phyloP scores from a whole-genome alignment of 1,140 invertebrate genomes.

The Sitobion miscanthi region DNA sequence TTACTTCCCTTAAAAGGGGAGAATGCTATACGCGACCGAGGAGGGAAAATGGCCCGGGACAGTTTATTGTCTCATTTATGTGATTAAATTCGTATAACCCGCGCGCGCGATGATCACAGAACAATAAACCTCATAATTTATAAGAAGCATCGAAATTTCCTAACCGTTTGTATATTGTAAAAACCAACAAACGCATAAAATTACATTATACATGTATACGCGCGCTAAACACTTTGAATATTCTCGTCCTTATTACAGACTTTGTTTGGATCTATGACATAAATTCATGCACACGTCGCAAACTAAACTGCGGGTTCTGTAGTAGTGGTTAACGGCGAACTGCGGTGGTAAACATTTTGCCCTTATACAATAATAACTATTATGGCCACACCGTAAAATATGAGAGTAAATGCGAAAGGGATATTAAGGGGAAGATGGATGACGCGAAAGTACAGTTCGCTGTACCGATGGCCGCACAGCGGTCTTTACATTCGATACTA shows the following conservation, averaged over 20 bases:
- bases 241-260: not conserved
- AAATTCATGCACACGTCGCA: not conserved
- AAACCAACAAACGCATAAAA: not conserved
- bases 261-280: not conserved
- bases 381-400: not conserved
- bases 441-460: not conserved
- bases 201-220: not conserved
- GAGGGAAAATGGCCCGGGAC: not conserved
- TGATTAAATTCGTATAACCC: constrained; percentile 1
- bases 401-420: not conserved
- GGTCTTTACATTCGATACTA: not conserved
- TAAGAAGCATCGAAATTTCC: not conserved
- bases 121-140: constrained; percentile 21
- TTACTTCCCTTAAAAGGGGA: constrained; percentile 21
- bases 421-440: not conserved
- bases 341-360: not conserved
- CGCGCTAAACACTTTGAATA: not conserved
- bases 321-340: not conserved
- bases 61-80: constrained; percentile 46
- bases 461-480: not conserved
- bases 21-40: not conserved
- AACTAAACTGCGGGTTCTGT: not conserved
- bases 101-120: not conserved
- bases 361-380: not conserved
- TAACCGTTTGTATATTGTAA: not conserved